Conservation (phyloP, 2,113 vertebrate species). For the Nettapus auritus region DNA sequence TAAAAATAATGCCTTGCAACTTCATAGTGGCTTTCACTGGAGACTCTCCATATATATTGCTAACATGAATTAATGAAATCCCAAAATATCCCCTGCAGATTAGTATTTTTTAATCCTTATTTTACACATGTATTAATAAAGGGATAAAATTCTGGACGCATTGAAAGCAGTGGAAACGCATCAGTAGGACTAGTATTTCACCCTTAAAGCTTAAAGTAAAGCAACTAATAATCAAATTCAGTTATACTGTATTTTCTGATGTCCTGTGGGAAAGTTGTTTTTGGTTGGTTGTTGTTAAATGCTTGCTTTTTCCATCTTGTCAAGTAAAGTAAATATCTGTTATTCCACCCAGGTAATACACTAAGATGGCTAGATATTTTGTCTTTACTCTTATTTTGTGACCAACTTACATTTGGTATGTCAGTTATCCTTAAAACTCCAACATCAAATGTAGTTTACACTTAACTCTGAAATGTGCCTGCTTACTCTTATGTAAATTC, state of each 20-base stretch:
- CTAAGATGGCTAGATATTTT: neutral
- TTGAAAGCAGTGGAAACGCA: neutral
- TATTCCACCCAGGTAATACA: neutral
- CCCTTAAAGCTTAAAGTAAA: neutral
- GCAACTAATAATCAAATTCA: neutral
- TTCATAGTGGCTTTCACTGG: neutral
- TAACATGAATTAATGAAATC: constrained; percentile 8
- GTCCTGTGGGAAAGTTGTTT: neutral
- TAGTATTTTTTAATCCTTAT: neutral
- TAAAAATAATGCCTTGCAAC: neutral
- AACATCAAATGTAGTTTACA: neutral
- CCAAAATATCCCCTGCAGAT: neutral
- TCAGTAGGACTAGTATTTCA: neutral
- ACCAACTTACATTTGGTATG: neutral
- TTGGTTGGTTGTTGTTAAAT: neutral
- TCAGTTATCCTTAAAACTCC: neutral
- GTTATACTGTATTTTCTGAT: neutral
- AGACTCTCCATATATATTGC: neutral
- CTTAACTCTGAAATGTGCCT: neutral
- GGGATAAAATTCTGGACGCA: neutral
- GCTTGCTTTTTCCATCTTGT: neutral
- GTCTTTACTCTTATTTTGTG: neutral
- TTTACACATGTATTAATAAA: neutral
- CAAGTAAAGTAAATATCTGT: neutral
- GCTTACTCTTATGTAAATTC: neutral